phyloP scores from a whole-genome alignment of 2,113 vertebrate genomes.

The Pica pica region DNA sequence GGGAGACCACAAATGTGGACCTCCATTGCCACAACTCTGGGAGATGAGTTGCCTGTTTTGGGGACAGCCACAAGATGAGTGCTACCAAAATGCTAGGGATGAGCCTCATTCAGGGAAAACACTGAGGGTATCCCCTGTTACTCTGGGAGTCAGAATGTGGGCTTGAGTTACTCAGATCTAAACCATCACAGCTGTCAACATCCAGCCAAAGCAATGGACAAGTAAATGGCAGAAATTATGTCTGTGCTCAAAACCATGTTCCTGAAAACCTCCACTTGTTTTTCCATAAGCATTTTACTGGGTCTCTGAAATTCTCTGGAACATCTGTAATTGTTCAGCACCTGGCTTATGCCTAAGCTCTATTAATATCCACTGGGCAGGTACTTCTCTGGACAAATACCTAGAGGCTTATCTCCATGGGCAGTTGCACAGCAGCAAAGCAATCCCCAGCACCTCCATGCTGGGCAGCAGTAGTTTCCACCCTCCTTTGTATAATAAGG shows the following conservation, averaged over 20 bases:
- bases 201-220: neutral
- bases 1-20: neutral
- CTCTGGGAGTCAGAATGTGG: neutral
- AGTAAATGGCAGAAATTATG: neutral
- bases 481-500: neutral
- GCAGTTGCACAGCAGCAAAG: neutral
- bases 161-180: neutral
- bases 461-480: neutral
- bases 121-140: neutral
- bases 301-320: neutral
- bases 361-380: neutral
- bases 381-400: neutral
- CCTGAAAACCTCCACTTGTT: neutral
- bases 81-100: neutral
- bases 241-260: neutral
- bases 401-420: neutral
- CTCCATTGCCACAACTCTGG: neutral
- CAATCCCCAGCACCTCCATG: neutral
- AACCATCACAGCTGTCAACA: neutral
- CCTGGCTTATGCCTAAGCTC: neutral
- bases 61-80: neutral
- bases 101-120: neutral
- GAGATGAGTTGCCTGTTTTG: neutral
- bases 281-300: neutral
- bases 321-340: neutral